Evolutionary conservation across 2,797 vertebrate species (phyloP).

Genomic region (Rhinichthys osculus): DNA sequence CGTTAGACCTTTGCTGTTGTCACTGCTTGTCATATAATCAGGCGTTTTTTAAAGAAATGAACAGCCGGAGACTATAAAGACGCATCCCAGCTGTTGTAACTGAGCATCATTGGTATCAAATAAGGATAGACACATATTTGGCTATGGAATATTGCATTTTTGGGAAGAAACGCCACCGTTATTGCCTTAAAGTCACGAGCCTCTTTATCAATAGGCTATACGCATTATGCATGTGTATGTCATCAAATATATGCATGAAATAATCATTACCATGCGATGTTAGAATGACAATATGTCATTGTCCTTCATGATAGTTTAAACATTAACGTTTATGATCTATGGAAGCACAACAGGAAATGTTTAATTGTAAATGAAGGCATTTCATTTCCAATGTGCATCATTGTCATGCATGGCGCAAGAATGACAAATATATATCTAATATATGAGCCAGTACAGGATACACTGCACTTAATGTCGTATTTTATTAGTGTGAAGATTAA

Average conservation of each 20-base stretch:
- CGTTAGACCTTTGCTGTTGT: constrained; percentile 40
- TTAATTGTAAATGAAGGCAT: neutral
- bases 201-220: constrained; percentile 56
- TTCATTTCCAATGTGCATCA: constrained; percentile 61
- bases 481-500: constrained; percentile 27
- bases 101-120: constrained; percentile 68
- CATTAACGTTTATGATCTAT: neutral
- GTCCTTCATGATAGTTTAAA: neutral
- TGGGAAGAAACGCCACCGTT: neutral
- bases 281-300: constrained; percentile 11
- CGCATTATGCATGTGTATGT: neutral
- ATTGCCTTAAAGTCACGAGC: constrained; percentile 55
- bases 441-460: neutral
- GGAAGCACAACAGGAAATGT: constrained; percentile 2
- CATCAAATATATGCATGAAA: constrained; percentile 3
- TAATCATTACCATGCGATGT: neutral
- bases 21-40: constrained; percentile 48
- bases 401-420: constrained; percentile 48
- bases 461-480: neutral
- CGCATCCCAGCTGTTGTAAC: constrained; percentile 51
- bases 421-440: neutral
- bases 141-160: constrained; percentile 18
- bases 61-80: constrained; percentile 15
- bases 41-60: constrained; percentile 51
- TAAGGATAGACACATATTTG: constrained; percentile 55